Conservation (phyloP, 2,113 vertebrate species). For the Pygoscelis adeliae region DNA sequence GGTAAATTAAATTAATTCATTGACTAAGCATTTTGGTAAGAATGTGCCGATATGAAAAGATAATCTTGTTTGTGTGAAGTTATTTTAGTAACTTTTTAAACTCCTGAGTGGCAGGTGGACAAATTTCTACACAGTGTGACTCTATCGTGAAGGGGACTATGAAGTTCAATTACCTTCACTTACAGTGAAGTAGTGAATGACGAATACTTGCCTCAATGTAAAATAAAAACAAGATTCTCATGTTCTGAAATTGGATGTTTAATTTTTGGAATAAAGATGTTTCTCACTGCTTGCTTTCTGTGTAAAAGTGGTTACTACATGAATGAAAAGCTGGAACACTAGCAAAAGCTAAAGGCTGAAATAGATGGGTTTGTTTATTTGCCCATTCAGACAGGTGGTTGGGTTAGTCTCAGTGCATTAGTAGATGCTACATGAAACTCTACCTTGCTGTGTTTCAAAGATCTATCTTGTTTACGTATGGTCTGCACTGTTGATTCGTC, state of each 20-base stretch:
- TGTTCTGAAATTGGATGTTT: background rate
- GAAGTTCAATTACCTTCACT: background rate
- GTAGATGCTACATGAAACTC: background rate
- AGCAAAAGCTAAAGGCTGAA: background rate
- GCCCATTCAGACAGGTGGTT: accelerated
- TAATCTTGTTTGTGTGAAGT: background rate
- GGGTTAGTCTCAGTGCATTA: background rate
- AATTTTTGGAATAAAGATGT: slow-evolving; percentile 71
- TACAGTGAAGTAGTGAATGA: background rate
- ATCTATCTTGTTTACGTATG: accelerated
- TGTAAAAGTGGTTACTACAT: background rate
- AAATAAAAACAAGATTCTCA: background rate
- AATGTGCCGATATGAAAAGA: background rate
- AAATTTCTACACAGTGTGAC: background rate
- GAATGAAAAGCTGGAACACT: background rate
- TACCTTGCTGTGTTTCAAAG: background rate
- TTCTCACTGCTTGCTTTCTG: slow-evolving; percentile 28
- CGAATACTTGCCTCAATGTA: background rate
- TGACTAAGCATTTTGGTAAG: background rate
- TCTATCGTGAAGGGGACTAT: background rate
- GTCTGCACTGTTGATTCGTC: background rate
- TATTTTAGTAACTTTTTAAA: background rate
- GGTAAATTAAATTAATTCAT: background rate
- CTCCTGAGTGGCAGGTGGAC: background rate
- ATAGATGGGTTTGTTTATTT: background rate